Percentiles rank a stretch among this genome's conserved stretches.
phyloP scores from a whole-genome alignment of 2,113 vertebrate genomes.

The Procavia capensis region DNA sequence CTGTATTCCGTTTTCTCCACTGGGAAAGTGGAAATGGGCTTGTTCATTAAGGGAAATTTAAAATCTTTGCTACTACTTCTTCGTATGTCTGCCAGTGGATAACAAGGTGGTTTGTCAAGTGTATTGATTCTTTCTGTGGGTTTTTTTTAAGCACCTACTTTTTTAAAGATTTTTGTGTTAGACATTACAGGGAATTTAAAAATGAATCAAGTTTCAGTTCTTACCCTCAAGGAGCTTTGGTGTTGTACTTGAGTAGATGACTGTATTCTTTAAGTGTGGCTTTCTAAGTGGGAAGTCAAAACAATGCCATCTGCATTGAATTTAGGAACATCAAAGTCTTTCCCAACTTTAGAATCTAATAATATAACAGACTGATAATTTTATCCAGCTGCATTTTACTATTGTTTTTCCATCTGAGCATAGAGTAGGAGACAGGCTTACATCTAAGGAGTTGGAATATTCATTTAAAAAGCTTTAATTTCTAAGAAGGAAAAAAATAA shows the following conservation, averaged over 20 bases:
- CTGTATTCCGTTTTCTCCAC: not conserved
- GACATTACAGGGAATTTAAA: conserved; percentile 13
- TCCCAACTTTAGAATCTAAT: conserved; percentile 51
- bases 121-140: not conserved
- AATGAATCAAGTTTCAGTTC: not conserved
- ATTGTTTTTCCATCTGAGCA: conserved; percentile 28
- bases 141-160: not conserved
- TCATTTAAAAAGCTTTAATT: conserved; percentile 45
- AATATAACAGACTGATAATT: conserved; percentile 55
- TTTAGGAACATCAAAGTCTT: conserved; percentile 71
- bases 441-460: conserved; percentile 46
- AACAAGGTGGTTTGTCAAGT: not conserved
- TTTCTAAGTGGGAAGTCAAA: conserved; percentile 49
- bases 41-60: not conserved
- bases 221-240: conserved; percentile 37
- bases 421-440: not conserved
- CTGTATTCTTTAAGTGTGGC: conserved; percentile 55
- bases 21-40: not conserved
- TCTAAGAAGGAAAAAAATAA: too few species aligned
- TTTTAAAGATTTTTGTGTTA: not conserved
- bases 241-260: conserved; percentile 13
- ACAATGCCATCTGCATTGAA: conserved; percentile 52
- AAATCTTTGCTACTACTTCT: not conserved
- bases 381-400: conserved; percentile 53
- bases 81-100: not conserved